These are phyloP conservation scores for Mionectes macconnelli DNA, from an alignment of 2,113 vertebrate genomes.

Conservation along the genomic window DNA sequence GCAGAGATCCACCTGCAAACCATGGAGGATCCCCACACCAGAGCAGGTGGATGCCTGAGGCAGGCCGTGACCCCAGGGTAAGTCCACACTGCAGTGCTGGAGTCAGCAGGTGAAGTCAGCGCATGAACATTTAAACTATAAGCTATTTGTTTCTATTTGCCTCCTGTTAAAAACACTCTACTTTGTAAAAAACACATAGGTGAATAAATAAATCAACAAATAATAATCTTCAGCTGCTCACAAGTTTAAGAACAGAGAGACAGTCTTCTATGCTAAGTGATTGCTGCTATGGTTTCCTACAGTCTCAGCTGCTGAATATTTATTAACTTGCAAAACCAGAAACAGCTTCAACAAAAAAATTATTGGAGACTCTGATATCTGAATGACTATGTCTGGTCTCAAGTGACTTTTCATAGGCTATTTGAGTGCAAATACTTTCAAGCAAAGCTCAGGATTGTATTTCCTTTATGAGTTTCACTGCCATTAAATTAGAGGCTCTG, in stretches of 20 bases:
- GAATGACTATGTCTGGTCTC: not conserved
- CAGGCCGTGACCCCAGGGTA: not conserved
- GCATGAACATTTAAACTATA: not conserved
- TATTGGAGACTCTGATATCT: not conserved
- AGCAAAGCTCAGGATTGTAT: not conserved
- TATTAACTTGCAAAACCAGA: not conserved
- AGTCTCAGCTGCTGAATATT: not conserved
- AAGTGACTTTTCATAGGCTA: not conserved
- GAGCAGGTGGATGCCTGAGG: not conserved
- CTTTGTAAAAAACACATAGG: not conserved
- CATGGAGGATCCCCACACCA: not conserved
- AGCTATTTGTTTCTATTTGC: not conserved
- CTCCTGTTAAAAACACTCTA: not conserved
- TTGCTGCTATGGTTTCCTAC: not conserved
- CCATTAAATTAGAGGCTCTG: not conserved
- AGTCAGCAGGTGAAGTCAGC: not conserved
- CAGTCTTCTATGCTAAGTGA: not conserved
- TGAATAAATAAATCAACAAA: constrained; percentile 1
- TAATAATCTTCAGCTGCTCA: not conserved
- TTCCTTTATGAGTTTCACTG: not conserved
- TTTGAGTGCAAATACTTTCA: not conserved
- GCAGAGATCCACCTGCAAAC: not conserved
- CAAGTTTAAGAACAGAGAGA: not conserved
- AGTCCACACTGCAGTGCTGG: rapidly evolving
- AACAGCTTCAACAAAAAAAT: not conserved